Percentiles rank a stretch among this genome's conserved stretches.
Evolutionary conservation across 2,888 invertebrate genomes (phyloP).

Genomic region (Gymnoscelis rufifasciata): DNA sequence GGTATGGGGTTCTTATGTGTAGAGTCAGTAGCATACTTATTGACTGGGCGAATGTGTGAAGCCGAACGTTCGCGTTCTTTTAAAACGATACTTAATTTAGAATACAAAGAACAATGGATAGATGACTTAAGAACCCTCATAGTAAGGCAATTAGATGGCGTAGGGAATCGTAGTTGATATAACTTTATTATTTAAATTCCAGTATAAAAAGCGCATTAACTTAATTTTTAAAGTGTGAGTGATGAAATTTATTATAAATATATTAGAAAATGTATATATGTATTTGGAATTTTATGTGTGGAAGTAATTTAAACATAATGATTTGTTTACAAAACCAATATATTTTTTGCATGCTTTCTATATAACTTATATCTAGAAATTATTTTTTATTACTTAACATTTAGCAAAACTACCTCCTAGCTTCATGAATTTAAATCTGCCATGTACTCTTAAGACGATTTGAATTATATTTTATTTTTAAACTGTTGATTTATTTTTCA

Average conservation of each 20-base stretch:
- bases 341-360: too few species aligned
- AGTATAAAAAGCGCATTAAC: background rate
- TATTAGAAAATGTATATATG: too few species aligned
- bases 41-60: constrained; percentile 73
- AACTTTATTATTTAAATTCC: background rate
- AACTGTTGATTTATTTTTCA: constrained; percentile 11
- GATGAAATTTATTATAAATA: too few species aligned
- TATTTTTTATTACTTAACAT: background rate
- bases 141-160: constrained; percentile 52
- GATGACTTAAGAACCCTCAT: constrained; percentile 76
- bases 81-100: constrained; percentile 65
- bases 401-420: background rate
- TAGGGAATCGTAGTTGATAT: background rate
- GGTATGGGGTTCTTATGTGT: constrained; percentile 80
- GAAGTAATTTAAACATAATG: too few species aligned
- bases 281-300: too few species aligned
- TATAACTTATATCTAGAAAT: too few species aligned
- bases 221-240: too few species aligned
- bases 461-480: constrained; percentile 10
- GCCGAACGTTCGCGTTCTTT: constrained; percentile 66
- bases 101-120: constrained; percentile 75
- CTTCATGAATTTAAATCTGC: constrained; percentile 13
- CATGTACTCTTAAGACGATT: constrained; percentile 8
- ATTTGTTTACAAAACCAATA: too few species aligned
- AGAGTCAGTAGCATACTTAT: constrained; percentile 78